Evolutionary conservation across 2,888 invertebrate genomes (phyloP).

Genomic region (Rutpela maculata): DNA sequence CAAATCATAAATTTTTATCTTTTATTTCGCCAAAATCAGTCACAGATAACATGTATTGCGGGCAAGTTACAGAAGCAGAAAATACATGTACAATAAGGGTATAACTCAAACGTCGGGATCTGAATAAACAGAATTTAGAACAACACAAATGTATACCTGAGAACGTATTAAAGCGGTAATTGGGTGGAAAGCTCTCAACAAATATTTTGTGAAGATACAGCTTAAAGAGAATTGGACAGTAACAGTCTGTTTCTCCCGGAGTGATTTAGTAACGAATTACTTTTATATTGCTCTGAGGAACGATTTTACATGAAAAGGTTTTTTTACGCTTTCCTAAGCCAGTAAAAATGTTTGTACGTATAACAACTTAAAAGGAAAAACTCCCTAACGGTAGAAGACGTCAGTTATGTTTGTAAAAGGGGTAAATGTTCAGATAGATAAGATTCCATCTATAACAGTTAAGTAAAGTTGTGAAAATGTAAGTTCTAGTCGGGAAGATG

Average conservation of each 20-base stretch:
- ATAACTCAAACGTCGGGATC: too few relatives aligned
- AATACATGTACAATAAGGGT: too few relatives aligned
- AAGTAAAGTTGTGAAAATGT: not conserved
- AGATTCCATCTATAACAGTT: not conserved
- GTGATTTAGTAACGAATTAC: constrained; percentile 8
- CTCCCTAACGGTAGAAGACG: not conserved
- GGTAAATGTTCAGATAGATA: not conserved
- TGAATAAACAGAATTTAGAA: too few relatives aligned
- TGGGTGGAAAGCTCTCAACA: not conserved
- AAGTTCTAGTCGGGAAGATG: not conserved
- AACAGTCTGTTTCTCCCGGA: not conserved
- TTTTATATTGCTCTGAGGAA: constrained; percentile 4
- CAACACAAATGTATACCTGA: not conserved
- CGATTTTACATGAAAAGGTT: not conserved
- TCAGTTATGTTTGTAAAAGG: not conserved
- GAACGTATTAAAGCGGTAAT: not conserved
- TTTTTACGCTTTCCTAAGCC: not conserved
- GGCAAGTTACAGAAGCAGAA: too few relatives aligned
- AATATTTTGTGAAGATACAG: constrained; percentile 7
- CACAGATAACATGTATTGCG: too few relatives aligned
- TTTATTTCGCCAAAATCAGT: too few relatives aligned
- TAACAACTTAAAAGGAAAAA: not conserved
- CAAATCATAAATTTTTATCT: too few relatives aligned
- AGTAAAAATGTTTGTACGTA: not conserved
- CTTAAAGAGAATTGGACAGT: constrained; percentile 16